Conservation (phyloP, 2,888 invertebrate genomes). For the Pristionchus arcanus region DNA sequence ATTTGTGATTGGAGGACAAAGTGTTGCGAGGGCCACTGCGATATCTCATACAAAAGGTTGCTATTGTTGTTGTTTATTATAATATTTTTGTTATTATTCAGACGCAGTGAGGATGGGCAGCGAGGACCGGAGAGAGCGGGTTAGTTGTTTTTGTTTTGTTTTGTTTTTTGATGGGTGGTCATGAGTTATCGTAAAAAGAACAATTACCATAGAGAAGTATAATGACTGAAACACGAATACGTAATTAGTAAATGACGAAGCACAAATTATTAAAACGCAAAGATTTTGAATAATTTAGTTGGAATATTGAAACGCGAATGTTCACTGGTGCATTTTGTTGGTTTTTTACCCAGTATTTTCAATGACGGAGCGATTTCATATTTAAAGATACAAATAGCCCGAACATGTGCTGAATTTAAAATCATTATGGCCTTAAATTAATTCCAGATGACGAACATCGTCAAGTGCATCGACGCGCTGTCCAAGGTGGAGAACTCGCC, state of each 20-base stretch:
- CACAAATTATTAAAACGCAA: too few species aligned
- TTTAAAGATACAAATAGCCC: too few species aligned
- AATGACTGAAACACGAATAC: not conserved
- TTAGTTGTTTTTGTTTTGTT: not conserved
- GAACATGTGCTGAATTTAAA: too few species aligned
- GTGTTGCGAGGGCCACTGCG: not conserved
- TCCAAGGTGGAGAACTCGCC: constrained; percentile 33
- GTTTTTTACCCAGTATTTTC: too few species aligned
- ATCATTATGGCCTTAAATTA: not conserved
- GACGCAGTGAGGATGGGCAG: not conserved
- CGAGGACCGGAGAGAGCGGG: constrained; percentile 10
- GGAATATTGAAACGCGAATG: too few species aligned
- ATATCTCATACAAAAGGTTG: not conserved
- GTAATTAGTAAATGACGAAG: too few species aligned
- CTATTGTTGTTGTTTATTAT: not conserved
- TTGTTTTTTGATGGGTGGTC: not conserved
- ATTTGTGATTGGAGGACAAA: not conserved
- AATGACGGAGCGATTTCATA: too few species aligned
- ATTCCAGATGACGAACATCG: constrained; percentile 24
- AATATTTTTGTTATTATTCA: not conserved
- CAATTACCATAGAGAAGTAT: not conserved
- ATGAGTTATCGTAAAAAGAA: not conserved
- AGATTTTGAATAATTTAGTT: too few species aligned
- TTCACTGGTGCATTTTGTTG: too few species aligned
- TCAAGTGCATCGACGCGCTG: constrained; percentile 37